Evolutionary conservation across 2,888 invertebrate species (phyloP).

Genomic region (Pristionchus exspectatus): DNA sequence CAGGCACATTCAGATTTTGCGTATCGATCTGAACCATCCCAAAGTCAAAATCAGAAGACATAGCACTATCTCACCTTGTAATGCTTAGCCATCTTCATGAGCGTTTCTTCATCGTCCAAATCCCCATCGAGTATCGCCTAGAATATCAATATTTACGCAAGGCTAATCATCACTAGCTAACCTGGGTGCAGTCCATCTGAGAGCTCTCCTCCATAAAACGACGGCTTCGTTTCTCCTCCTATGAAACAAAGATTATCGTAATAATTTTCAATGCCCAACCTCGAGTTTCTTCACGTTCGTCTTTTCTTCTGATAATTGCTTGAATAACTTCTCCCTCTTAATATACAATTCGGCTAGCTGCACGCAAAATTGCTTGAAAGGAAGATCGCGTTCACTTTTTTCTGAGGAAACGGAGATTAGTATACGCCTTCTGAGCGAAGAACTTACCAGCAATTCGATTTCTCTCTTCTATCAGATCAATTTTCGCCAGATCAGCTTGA

Average conservation of each 20-base stretch:
- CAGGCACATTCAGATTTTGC: background rate
- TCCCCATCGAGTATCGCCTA: slow-evolving; percentile 19
- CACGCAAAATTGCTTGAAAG: slow-evolving; percentile 38
- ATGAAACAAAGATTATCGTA: background rate
- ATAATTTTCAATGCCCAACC: background rate
- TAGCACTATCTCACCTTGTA: background rate
- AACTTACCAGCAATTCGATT: background rate
- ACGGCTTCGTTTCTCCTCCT: slow-evolving; percentile 31
- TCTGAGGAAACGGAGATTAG: background rate
- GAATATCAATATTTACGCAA: background rate
- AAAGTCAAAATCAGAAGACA: background rate
- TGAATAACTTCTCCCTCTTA: slow-evolving; percentile 7
- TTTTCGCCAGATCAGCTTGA: background rate
- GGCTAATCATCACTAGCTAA: background rate
- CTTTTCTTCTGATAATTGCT: slow-evolving; percentile 4
- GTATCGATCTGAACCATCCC: slow-evolving; percentile 4
- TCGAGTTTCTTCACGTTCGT: background rate
- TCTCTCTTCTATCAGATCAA: slow-evolving; percentile 6
- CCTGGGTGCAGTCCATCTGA: slow-evolving; percentile 25
- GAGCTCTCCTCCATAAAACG: slow-evolving; percentile 22
- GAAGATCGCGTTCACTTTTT: slow-evolving; percentile 34
- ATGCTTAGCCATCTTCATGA: slow-evolving; percentile 33
- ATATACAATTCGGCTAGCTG: slow-evolving; percentile 13
- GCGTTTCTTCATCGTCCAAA: slow-evolving; percentile 27
- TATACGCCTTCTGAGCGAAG: background rate